phyloP scores from a whole-genome alignment of 2,797 vertebrate species.

The Perdix hodgsoniae region DNA sequence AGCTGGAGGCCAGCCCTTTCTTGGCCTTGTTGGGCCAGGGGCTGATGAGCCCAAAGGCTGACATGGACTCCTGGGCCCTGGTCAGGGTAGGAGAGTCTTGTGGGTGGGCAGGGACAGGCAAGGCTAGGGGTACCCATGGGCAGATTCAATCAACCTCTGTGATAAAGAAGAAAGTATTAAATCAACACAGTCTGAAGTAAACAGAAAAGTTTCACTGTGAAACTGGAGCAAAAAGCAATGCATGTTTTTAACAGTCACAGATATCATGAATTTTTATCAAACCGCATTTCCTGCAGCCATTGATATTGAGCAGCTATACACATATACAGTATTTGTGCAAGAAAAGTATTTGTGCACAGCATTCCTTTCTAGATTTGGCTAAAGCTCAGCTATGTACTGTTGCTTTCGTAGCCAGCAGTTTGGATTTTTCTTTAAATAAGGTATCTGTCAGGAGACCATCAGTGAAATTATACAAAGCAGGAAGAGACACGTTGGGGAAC shows the following conservation, averaged over 20 bases:
- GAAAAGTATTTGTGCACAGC: neutral
- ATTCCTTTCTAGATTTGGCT: neutral
- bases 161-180: neutral
- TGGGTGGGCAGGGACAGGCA: neutral
- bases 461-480: neutral
- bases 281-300: neutral
- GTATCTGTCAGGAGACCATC: neutral
- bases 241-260: too few relatives aligned
- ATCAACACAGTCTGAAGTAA: neutral
- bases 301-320: neutral
- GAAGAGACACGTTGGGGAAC: neutral
- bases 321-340: fast-evolving
- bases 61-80: neutral
- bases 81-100: fast-evolving
- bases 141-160: neutral
- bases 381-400: neutral
- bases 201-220: neutral
- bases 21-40: fast-evolving
- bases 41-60: neutral
- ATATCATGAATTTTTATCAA: neutral
- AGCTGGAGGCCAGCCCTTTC: neutral
- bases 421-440: neutral
- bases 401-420: neutral
- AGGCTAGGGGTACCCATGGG: neutral
- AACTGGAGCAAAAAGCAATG: neutral